Base-by-base conservation (phyloP, 2,888 invertebrate genomes). In the Noctua fimbriata region DNA sequence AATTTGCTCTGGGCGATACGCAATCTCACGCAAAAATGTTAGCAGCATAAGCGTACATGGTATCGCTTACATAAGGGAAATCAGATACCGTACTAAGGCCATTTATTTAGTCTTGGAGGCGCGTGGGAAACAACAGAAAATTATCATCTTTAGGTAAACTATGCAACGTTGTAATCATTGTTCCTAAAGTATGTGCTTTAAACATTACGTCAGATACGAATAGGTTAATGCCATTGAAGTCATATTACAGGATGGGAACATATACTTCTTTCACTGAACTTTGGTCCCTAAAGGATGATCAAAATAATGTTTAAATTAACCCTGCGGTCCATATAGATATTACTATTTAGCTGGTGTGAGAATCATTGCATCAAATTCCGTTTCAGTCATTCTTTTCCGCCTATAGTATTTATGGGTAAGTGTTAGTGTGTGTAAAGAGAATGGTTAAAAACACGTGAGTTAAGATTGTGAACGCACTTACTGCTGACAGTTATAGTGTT, bases 41-140 rank as follows among this genome's bases (percentile, higher is more conserved):
- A 73, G 82, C 80, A 81, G 84, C 69, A 86, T 52, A 79, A 81
- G 76, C 69, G 70, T 81, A 86, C 44, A 76, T 73, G 60, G 73
- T 91, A 91, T 91, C 89, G 92, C 93, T 93, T 92, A 91, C 89
- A 87, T 84, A 79, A 85, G 75, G 92, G 93, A 91, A 94, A 95
- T 93, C 90, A 88, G 94, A 89, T 85, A 89, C 71, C 66, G 72
- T 66, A 74, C 74, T 71, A 71, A 82, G 79, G 80, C 79, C 72
- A 75, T 78, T 69, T 77, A 82, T 82, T 85, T 85, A 91, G 90
- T 89, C 90, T 90, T 83, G 82, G 84, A 92, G 89, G 91, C 87
- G 92, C 95, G 95, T 95, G 95, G 94, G 95, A 95, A 95, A 90
- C 87, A 87, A 89, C 83, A 89, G 91, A 91, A 92, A 88, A 92